A percentile compares a stretch with the other conserved stretches of the same genome.
phyloP scores from a whole-genome alignment of 1,140 invertebrate genomes.

The Lucilia cuprina region DNA sequence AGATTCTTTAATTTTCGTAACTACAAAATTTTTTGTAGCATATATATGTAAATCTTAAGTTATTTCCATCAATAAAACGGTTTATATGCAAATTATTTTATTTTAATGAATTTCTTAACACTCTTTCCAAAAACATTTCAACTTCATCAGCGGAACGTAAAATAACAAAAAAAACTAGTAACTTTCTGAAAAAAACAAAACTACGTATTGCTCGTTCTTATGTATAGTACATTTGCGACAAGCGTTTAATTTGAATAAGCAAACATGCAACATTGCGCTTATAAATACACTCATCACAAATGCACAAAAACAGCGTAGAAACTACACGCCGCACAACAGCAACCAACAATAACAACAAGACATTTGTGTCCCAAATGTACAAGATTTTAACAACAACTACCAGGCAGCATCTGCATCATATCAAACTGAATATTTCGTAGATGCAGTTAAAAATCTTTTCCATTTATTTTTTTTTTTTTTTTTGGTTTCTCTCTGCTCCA shows the following conservation, averaged over 20 bases:
- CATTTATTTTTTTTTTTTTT: not conserved
- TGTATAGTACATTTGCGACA: constrained; percentile 5
- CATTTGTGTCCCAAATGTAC: not conserved
- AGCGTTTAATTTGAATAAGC: constrained; percentile 40
- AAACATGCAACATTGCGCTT: constrained; percentile 39
- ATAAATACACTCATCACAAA: constrained; percentile 31
- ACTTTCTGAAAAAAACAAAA: not conserved
- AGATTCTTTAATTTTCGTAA: no score
- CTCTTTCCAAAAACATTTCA: not conserved
- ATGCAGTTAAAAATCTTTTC: constrained; percentile 25
- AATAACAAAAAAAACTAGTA: not conserved
- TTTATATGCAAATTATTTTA: not conserved
- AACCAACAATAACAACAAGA: not conserved
- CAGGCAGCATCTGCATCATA: constrained; percentile 5
- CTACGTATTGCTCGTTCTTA: not conserved
- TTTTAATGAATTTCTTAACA: not conserved
- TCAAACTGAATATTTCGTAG: constrained; percentile 8
- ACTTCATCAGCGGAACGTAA: not conserved
- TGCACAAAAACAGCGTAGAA: not conserved
- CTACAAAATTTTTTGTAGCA: no score
- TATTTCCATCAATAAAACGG: not conserved
- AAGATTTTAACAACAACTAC: constrained; percentile 11
- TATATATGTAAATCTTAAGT: no score
- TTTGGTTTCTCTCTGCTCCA: not conserved
- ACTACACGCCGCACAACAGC: not conserved